These are phyloP conservation scores for Muscicapa comitata DNA, from an alignment of 2,797 vertebrate genomes.

Conservation along the genomic window DNA sequence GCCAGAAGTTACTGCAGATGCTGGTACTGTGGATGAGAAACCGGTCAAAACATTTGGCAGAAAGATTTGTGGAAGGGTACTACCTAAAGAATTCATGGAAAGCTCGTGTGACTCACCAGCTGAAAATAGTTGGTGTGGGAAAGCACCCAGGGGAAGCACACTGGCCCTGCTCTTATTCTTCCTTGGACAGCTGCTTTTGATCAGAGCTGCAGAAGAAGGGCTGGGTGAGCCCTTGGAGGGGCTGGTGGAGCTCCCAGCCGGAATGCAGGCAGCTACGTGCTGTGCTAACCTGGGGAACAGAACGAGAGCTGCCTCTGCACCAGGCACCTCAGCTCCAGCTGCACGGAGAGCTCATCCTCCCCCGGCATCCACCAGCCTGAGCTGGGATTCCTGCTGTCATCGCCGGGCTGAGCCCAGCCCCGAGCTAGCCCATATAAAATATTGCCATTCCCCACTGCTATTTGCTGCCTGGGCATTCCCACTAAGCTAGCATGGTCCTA, in stretches of 20 bases:
- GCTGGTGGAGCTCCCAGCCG: neutral
- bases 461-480: neutral
- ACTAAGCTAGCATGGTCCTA: rapidly evolving
- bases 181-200: conserved; percentile 1
- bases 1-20: neutral
- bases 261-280: neutral
- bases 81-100: neutral
- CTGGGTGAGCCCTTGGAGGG: neutral
- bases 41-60: neutral
- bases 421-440: neutral
- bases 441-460: neutral
- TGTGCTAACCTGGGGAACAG: neutral
- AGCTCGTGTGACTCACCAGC: neutral
- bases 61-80: neutral
- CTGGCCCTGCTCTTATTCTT: neutral
- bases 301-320: neutral
- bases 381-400: conserved; percentile 9
- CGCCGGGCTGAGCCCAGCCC: neutral
- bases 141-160: neutral
- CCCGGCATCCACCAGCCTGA: neutral
- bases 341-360: neutral
- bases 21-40: neutral
- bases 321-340: neutral
- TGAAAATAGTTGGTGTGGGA: neutral
- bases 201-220: neutral